A percentile compares a stretch with the other conserved stretches of the same genome.
Evolutionary conservation across 2,113 vertebrate genomes (phyloP).

Genomic region (Takifugu bimaculatus): DNA sequence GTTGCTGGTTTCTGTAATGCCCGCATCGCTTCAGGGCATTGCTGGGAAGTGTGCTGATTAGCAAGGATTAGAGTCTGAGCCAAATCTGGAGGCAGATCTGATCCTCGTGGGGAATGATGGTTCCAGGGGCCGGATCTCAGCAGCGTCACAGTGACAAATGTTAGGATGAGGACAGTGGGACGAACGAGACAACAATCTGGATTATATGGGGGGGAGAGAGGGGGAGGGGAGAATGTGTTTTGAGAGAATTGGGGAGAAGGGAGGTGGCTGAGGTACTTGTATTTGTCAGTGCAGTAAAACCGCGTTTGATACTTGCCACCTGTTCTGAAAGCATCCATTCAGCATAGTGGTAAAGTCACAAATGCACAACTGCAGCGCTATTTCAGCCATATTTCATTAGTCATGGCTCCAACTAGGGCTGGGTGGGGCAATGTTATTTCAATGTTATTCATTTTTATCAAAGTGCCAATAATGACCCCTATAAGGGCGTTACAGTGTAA

Average conservation of each 20-base stretch:
- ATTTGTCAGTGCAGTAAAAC: slow-evolving; percentile 45
- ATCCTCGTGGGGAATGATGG: slow-evolving; percentile 42
- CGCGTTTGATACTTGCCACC: slow-evolving; percentile 41
- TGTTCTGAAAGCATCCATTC: slow-evolving; percentile 15
- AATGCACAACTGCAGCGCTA: not conserved
- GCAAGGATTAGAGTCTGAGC: slow-evolving; percentile 59
- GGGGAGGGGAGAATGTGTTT: slow-evolving; percentile 7
- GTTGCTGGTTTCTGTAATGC: slow-evolving; percentile 30
- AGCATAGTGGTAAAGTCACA: not conserved
- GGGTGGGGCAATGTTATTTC: no score
- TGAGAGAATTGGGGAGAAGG: slow-evolving; percentile 12
- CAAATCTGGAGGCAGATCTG: slow-evolving; percentile 41
- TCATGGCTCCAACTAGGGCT: no score
- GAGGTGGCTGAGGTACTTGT: not conserved
- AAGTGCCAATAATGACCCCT: no score
- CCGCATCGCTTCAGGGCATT: slow-evolving; percentile 28
- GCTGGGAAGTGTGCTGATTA: slow-evolving; percentile 62
- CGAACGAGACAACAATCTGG: slow-evolving; percentile 9
- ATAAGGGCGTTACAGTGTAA: no score
- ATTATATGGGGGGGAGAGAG: slow-evolving; percentile 3
- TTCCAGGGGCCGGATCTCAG: slow-evolving; percentile 25
- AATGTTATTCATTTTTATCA: no score
- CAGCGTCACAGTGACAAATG: slow-evolving; percentile 53
- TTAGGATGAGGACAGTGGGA: slow-evolving; percentile 21
- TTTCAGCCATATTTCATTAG: slow-evolving; percentile 9